Base-by-base conservation (phyloP, 2,888 invertebrate species). In the Abscondita cerata region DNA sequence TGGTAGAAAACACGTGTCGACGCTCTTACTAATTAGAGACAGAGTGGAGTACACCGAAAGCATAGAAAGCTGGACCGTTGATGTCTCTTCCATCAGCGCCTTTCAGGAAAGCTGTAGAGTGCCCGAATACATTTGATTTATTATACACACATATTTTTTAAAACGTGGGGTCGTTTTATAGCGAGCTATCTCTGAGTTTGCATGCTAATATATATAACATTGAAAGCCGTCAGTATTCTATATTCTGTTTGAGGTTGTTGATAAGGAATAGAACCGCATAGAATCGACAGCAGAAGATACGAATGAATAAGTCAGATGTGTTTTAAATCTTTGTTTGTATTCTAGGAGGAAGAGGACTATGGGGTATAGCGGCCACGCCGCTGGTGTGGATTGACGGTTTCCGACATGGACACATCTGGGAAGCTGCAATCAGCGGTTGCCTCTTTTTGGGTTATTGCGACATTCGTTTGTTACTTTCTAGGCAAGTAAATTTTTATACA, bases 301-400 rank as follows among this genome's bases (percentile, higher is more conserved):
- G 38, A 62, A 54, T 54, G 54, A 62, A 46, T 19, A 50, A 54
- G 55, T 33, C 40, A 58, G 58, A 48, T 52, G 48, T 53, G 50
- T 54, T 53, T 59, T 62, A 54, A 57, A 41, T 31, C 40, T 18
- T 40, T 55, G 36, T 68, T 59, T 62, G 75, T 77, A 74, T 79
- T 78, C 68, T 77, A 78, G 79, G 75, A 73, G 74, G 75, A 77
- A 76, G 76, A 74, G 75, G 73, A 77, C 76, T 75, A 78, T 78
- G 78, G 76, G 73, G 77, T 70, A 76, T 73, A 70, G 69, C 75
- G 72, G 74, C 75, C 75, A 72, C 69, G 65, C 67, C 62, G 76
- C 75, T 73, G 78, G 75, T 73, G 78, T 78, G 75, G 79, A 78
- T 78, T 80, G 77, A 79, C 58, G 72, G 75, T 74, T 72, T 73